phyloP scores from a whole-genome alignment of 2,797 vertebrate species.

The Chromis chromis region DNA sequence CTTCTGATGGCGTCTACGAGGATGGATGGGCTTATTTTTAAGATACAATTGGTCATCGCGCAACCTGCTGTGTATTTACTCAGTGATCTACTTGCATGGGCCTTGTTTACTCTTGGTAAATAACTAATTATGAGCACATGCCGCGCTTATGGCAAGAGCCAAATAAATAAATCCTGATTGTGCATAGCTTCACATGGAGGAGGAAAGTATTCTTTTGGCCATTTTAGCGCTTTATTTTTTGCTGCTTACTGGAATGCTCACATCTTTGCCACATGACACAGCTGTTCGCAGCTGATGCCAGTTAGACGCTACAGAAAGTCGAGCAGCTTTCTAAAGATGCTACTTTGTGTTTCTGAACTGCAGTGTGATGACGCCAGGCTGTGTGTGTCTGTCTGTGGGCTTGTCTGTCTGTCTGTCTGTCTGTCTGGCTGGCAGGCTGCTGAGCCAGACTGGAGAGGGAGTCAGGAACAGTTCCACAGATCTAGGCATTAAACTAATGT shows the following conservation, averaged over 20 bases:
- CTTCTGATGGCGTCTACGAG: conserved; percentile 66
- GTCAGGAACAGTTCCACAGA: conserved; percentile 75
- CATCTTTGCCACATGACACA: conserved; percentile 47
- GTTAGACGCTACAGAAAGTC: conserved; percentile 43
- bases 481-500: conserved; percentile 84
- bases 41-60: conserved; percentile 72
- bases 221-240: conserved; percentile 22
- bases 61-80: conserved; percentile 63
- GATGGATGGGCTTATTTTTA: conserved; percentile 78
- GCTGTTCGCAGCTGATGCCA: conserved; percentile 57
- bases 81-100: conserved; percentile 43
- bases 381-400: conserved; percentile 14
- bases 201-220: conserved; percentile 5
- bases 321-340: conserved; percentile 58
- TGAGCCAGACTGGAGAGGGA: conserved; percentile 62
- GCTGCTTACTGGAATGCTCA: conserved; percentile 28
- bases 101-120: conserved; percentile 64
- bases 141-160: conserved; percentile 40
- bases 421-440: conserved; percentile 53
- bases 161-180: conserved; percentile 48
- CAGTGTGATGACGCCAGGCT: conserved; percentile 34
- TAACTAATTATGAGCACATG: conserved; percentile 76
- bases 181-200: conserved; percentile 4
- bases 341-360: conserved; percentile 60
- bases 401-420: conserved; percentile 35